Conservation (phyloP, 2,113 vertebrate species). For the Calonectris borealis region DNA sequence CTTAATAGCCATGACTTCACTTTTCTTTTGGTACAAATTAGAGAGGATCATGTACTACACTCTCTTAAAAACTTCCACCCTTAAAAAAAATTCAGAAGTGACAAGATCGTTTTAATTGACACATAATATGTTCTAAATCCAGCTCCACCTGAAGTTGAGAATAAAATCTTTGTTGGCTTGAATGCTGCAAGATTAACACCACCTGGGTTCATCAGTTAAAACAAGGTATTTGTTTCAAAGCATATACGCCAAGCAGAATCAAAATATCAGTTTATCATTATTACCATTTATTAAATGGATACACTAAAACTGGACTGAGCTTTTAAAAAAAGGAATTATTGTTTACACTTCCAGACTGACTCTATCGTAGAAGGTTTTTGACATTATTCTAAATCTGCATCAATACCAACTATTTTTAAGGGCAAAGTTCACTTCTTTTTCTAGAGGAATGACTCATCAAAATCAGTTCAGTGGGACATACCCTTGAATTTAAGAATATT, state of each 20-base stretch:
- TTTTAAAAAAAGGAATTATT: neutral
- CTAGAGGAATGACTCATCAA: neutral
- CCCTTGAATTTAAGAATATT: neutral
- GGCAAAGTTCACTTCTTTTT: neutral
- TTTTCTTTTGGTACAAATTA: neutral
- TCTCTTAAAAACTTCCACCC: neutral
- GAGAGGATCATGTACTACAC: neutral
- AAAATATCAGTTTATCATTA: neutral
- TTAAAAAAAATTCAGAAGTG: neutral
- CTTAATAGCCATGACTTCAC: neutral
- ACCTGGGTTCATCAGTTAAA: neutral
- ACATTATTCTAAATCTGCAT: neutral
- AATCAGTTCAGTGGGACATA: neutral
- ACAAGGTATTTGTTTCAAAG: neutral
- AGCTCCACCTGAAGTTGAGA: neutral
- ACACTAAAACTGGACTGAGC: neutral
- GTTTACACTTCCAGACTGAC: neutral
- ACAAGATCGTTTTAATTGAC: neutral
- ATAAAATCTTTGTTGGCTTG: neutral
- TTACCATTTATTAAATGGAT: neutral
- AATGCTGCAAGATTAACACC: neutral
- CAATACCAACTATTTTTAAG: neutral
- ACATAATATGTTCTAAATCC: neutral
- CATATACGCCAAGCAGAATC: neutral
- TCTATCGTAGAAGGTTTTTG: neutral